A percentile compares a stretch with the other conserved stretches of the same genome.
These are phyloP conservation scores for Lagopus leucura DNA, from an alignment of 2,113 vertebrate species.

Conservation along the genomic window DNA sequence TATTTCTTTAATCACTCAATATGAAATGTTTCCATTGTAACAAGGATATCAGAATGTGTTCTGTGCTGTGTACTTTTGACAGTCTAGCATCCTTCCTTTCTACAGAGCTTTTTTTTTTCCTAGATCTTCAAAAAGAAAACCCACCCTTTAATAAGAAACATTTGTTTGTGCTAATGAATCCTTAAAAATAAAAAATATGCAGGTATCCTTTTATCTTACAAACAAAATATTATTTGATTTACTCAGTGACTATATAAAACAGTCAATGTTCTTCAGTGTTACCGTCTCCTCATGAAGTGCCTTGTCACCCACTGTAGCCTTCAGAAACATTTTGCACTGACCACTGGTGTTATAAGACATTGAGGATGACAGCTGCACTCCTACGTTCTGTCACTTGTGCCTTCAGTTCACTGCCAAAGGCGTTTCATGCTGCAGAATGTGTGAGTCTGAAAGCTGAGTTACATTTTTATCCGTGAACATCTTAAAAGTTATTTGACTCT, in stretches of 20 bases:
- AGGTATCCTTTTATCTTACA: background rate
- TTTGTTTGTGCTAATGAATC: background rate
- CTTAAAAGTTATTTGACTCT: background rate
- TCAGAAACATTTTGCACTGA: background rate
- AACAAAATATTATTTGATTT: background rate
- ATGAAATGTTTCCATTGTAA: background rate
- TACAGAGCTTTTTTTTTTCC: background rate
- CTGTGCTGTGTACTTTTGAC: background rate
- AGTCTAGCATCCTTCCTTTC: background rate
- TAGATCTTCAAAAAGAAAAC: background rate
- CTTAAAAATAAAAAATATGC: background rate
- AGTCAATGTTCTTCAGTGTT: background rate
- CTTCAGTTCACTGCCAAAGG: background rate
- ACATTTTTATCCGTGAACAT: background rate
- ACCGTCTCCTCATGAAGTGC: background rate
- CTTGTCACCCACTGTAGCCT: background rate
- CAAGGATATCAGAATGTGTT: background rate
- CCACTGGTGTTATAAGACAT: background rate
- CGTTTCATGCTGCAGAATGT: background rate
- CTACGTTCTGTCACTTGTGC: background rate
- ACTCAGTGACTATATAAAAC: background rate
- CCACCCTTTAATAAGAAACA: background rate
- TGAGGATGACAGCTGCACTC: conserved; percentile 11
- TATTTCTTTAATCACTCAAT: background rate
- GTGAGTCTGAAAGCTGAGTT: background rate